Percentiles rank a stretch among this genome's conserved stretches.
These are phyloP conservation scores for Salmo trutta DNA, from an alignment of 2,797 vertebrate species.

Conservation along the genomic window DNA sequence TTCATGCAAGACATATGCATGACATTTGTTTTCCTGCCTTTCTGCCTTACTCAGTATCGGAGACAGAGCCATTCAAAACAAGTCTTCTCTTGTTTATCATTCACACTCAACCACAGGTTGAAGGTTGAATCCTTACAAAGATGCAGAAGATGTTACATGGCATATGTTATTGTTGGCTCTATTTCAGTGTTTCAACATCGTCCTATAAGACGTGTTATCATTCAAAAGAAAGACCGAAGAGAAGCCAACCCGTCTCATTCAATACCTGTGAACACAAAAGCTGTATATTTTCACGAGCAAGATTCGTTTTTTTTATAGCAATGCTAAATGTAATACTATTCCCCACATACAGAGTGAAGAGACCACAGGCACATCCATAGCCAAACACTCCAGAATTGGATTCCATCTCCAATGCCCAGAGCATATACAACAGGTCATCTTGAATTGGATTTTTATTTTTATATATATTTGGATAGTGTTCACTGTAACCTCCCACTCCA, in stretches of 20 bases:
- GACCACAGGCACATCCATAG: neutral
- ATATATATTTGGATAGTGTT: neutral
- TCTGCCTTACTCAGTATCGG: neutral
- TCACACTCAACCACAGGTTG: constrained; percentile 55
- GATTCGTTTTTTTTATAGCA: neutral
- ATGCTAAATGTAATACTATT: neutral
- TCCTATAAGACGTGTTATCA: neutral
- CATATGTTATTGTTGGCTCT: neutral
- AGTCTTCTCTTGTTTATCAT: constrained; percentile 60
- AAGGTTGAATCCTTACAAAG: neutral
- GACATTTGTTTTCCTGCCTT: neutral
- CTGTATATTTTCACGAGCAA: neutral
- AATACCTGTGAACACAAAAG: neutral
- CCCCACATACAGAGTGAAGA: neutral
- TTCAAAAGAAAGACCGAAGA: neutral
- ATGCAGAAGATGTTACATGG: neutral
- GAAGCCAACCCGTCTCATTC: neutral
- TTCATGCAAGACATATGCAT: neutral
- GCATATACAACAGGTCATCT: neutral
- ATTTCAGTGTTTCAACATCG: neutral
- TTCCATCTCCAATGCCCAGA: neutral
- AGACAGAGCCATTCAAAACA: constrained; percentile 41
- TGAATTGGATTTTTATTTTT: neutral
- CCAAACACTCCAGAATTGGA: neutral
- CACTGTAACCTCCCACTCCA: neutral